Percentiles rank a stretch among this genome's conserved stretches.
Evolutionary conservation across 2,797 vertebrate species (phyloP).

Genomic region (Micrastur ruficollis): DNA sequence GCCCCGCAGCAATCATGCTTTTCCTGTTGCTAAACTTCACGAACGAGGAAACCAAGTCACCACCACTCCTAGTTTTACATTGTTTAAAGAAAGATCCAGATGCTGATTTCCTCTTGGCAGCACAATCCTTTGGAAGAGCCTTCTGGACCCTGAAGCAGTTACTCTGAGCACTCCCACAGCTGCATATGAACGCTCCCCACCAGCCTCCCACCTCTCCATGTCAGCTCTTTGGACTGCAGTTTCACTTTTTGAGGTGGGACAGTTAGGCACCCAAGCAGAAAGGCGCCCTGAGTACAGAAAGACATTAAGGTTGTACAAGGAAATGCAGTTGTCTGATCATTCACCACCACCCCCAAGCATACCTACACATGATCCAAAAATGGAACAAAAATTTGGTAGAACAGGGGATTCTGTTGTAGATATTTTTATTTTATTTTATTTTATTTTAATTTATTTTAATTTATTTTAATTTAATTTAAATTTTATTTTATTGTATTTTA

Average conservation of each 20-base stretch:
- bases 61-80: neutral
- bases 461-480: no score
- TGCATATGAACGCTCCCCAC: neutral
- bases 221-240: neutral
- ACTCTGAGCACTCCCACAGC: neutral
- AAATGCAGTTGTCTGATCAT: neutral
- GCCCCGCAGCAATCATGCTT: fast-evolving
- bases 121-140: neutral
- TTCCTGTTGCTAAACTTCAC: neutral
- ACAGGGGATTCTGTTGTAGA: neutral
- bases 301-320: neutral
- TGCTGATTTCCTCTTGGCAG: neutral
- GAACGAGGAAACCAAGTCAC: neutral
- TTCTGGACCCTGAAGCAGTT: neutral
- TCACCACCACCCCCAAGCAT: neutral
- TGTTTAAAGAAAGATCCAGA: neutral
- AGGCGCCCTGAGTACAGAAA: neutral
- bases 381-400: neutral
- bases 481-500: no score
- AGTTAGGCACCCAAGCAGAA: neutral
- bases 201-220: neutral
- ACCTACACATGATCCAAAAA: neutral
- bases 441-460: no score
- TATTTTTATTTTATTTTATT: no score
- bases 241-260: neutral